Percentiles rank a stretch among this genome's conserved stretches.
Evolutionary conservation across 2,888 invertebrate genomes (phyloP).

Genomic region (Charanyca ferruginea): DNA sequence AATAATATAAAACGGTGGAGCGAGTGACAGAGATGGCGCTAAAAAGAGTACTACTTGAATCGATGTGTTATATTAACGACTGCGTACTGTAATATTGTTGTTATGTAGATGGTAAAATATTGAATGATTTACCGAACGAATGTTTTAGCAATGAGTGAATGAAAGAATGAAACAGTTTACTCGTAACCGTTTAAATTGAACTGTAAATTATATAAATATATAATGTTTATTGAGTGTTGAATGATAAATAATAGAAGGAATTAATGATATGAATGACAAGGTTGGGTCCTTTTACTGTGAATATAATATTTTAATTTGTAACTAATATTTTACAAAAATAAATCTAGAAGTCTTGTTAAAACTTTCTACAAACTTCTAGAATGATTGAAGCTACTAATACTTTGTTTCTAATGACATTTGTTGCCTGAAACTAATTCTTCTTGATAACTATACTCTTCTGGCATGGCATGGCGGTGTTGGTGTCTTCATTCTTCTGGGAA

Average conservation of each 20-base stretch:
- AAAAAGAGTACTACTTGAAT: not conserved
- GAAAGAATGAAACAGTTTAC: not conserved
- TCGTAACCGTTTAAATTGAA: no score
- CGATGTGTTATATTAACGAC: not conserved
- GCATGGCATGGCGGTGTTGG: conserved; percentile 79
- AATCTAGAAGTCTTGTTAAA: not conserved
- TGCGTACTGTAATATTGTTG: not conserved
- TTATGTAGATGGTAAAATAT: not conserved
- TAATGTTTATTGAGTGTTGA: not conserved
- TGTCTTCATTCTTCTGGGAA: conserved; percentile 52
- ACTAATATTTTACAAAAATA: conserved; percentile 34
- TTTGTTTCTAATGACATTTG: conserved; percentile 36
- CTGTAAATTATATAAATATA: no score
- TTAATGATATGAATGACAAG: not conserved
- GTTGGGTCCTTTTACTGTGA: conserved; percentile 34
- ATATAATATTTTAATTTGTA: conserved; percentile 31
- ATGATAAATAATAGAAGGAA: not conserved
- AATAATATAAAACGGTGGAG: no score
- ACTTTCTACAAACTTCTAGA: not conserved
- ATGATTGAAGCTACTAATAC: conserved; percentile 30
- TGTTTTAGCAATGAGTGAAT: no score
- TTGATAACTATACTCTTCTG: conserved; percentile 32
- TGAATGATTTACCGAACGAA: not conserved
- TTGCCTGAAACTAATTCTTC: conserved; percentile 51
- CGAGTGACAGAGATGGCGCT: no score